These are phyloP conservation scores for Horisme vitalbata DNA, from an alignment of 2,888 invertebrate species.

Conservation along the genomic window DNA sequence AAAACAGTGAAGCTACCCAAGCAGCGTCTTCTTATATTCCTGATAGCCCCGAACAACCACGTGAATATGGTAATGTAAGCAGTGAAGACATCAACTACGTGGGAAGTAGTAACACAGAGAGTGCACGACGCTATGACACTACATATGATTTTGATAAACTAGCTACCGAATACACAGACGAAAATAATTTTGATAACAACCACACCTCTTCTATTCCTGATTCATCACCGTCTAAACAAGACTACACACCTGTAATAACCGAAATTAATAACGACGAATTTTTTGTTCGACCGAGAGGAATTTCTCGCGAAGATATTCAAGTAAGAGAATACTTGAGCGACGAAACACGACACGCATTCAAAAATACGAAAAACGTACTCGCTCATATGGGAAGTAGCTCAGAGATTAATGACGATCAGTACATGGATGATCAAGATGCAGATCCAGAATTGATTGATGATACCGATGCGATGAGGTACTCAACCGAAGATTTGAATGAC, in stretches of 20 bases:
- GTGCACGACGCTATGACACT: conserved; percentile 62
- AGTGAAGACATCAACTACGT: conserved; percentile 50
- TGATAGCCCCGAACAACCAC: conserved; percentile 69
- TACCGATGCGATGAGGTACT: conserved; percentile 61
- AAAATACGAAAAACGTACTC: conserved; percentile 85
- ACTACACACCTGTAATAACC: conserved; percentile 86
- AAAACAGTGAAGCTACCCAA: conserved; percentile 61
- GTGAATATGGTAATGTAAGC: conserved; percentile 75
- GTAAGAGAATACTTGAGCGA: conserved; percentile 89
- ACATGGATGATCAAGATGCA: conserved; percentile 64
- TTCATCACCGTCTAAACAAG: conserved; percentile 68
- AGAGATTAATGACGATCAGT: conserved; percentile 57
- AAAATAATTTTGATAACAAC: conserved; percentile 46
- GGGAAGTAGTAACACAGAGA: conserved; percentile 53
- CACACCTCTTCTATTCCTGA: conserved; percentile 56
- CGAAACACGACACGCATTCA: conserved; percentile 91
- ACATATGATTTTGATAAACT: conserved; percentile 82
- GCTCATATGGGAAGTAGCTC: conserved; percentile 82
- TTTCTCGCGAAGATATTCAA: conserved; percentile 92
- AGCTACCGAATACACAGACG: conserved; percentile 82
- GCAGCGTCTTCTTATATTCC: conserved; percentile 66
- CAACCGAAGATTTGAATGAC: conserved; percentile 71
- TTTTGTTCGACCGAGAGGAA: conserved; percentile 91
- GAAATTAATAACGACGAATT: conserved; percentile 95
- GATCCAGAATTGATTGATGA: conserved; percentile 69